Conservation (phyloP, 2,113 vertebrate species). For the Xenopus borealis region DNA sequence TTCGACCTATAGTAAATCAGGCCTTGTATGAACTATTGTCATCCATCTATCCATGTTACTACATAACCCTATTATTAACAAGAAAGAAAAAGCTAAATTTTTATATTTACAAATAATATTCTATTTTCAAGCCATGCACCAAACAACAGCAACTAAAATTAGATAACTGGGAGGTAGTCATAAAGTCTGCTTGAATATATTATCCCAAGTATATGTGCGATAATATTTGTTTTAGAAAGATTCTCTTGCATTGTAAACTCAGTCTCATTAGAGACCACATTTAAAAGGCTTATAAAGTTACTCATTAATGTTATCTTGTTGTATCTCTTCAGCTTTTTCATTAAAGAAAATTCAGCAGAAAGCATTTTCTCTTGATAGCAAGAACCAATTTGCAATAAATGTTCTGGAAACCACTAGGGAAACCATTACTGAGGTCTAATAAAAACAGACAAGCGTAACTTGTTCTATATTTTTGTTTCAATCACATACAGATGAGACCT, state of each 20-base stretch:
- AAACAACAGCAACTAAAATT: conserved; percentile 68
- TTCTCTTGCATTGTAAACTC: conserved; percentile 84
- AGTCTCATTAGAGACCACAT: conserved; percentile 84
- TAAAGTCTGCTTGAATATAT: conserved; percentile 79
- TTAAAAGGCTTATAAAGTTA: conserved; percentile 87
- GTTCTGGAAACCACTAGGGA: conserved; percentile 85
- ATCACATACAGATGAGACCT: conserved; percentile 92
- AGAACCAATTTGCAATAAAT: conserved; percentile 88
- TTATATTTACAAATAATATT: conserved; percentile 13
- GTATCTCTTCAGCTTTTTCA: conserved; percentile 86
- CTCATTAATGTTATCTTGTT: conserved; percentile 87
- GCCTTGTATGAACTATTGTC: too few relatives aligned
- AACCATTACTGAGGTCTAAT: conserved; percentile 85
- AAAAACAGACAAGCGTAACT: conserved; percentile 87
- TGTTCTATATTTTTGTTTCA: conserved; percentile 87
- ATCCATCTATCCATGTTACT: too few relatives aligned
- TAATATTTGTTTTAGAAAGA: conserved; percentile 86
- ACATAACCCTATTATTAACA: conserved; percentile 1
- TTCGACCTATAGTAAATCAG: too few relatives aligned
- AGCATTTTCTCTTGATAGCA: conserved; percentile 86
- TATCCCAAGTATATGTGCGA: conserved; percentile 81
- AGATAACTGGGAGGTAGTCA: conserved; percentile 78
- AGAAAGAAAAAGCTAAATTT: neutral
- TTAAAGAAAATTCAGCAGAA: conserved; percentile 87
- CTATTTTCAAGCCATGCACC: conserved; percentile 57